Evolutionary conservation across 2,888 invertebrate genomes (phyloP), one percentile per base, ranked within the genome.

Genomic region (Perizoma flavofasciatum): DNA sequence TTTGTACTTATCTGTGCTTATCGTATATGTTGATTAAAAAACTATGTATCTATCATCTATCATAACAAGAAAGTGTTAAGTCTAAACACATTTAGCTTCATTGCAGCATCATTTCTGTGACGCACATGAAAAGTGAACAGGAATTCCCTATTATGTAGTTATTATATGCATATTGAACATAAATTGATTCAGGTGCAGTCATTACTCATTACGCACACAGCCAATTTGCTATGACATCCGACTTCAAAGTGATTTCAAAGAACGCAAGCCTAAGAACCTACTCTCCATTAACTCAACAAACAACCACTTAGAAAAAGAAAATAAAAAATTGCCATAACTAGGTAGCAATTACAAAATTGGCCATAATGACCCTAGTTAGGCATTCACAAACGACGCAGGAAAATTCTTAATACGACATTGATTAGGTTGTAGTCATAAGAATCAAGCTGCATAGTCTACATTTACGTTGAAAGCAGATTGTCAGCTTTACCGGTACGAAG

Each of bases 361-460:
- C 73, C 76, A 71, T 88, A 89, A 91, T 81, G 81, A 82, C 72
- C 63, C 79, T 75, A 71, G 79, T 91, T 88, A 89, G 78, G 69
- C 80, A 91, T 88, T 83, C 90, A 91, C 86, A 90, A 90, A 91
- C 90, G 87, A 91, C 84, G 73, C 78, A 77, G 83, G 80, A 80
- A 84, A 86, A 88, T 90, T 91, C 88, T 86, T 89, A 88, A 90
- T 90, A 90, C 77, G 89, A 90, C 90, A 89, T 88, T 91, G 89
- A 92, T 92, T 88, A 89, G 86, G 67, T 81, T 71, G 73, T 74
- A 79, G 83, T 77, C 81, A 87, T 81, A 86, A 82, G 78, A 83
- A 74, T 65, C 69, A 72, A 73, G 63, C 74, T 79, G 77, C 77
- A 81, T 78, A 72, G 75, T 9, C 33, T 51, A 39, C 43, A 39